Base-by-base conservation (phyloP, 1,140 invertebrate genomes). In the Patella vulgata region DNA sequence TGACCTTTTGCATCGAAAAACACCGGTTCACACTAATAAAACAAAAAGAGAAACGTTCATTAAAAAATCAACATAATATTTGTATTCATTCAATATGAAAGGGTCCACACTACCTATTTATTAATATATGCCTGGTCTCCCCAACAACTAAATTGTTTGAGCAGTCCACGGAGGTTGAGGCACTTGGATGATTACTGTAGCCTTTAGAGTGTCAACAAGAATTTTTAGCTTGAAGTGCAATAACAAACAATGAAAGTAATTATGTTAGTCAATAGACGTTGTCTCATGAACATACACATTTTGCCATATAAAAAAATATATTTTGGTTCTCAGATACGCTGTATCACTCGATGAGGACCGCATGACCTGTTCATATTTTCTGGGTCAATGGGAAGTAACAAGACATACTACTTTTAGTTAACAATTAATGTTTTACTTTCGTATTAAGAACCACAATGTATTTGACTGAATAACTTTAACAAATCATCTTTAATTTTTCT, bases 1-100 rank as follows among this genome's bases (percentile, higher is more conserved):
- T 73, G 66, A 4, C 73, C 73, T 51, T 66, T 43, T 31, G 58
- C 51, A 46, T 75, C 66, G 46, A 66, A 75, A 59, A 73, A 75
- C 39, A 75, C 55, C 53, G 73, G 73, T 33, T 75, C 70, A 53
- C 63, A 59, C 73, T 75, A 56, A 17, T 63, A 59, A 28, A 28
- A 50, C 27, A 59, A 48, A 33, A 19, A n/a, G n/a, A n/a, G n/a
- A n/a, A n/a, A n/a, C n/a, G n/a, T n/a, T n/a, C 28, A 19, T 23
- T 17, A 23, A n/a, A 23, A 43, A 33, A 47, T 60, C 43, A 52
- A 47, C 17, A 31, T 21, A n/a, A n/a, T n/a, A n/a, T n/a, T n/a
- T n/a, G n/a, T n/a, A n/a, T n/a, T n/a, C n/a, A n/a, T n/a, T n/a
- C n/a, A n/a, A n/a, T n/a, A n/a, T n/a, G n/a, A n/a, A n/a, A n/a